Percentiles rank a stretch among this genome's conserved stretches.
Evolutionary conservation across 2,113 vertebrate genomes (phyloP).

Genomic region (Pteronura brasiliensis): DNA sequence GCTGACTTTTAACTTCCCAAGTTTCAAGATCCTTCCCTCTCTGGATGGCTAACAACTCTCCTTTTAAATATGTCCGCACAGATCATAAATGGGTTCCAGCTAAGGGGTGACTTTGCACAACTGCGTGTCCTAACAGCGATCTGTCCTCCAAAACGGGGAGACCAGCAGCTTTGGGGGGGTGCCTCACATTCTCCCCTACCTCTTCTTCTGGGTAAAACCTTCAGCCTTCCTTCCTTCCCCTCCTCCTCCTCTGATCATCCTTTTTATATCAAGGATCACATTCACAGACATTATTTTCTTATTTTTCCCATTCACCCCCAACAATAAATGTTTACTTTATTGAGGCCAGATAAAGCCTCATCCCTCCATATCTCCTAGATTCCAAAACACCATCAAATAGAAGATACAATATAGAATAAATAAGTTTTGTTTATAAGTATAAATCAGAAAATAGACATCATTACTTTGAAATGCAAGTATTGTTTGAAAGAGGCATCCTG

Average conservation of each 20-base stretch:
- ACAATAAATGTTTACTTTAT: not conserved
- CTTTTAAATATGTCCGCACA: not conserved
- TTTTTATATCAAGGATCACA: not conserved
- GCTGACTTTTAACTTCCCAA: not conserved
- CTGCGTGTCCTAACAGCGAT: not conserved
- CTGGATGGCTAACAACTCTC: not conserved
- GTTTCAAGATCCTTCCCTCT: not conserved
- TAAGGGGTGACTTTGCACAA: too few species aligned
- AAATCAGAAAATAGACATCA: not conserved
- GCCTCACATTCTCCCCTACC: too few species aligned
- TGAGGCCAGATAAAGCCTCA: not conserved
- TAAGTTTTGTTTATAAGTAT: not conserved
- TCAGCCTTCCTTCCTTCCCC: not conserved
- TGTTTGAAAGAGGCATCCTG: not conserved
- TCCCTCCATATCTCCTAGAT: not conserved
- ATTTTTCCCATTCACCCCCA: not conserved
- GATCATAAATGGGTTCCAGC: not conserved
- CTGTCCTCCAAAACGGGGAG: fast-evolving
- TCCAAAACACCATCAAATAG: not conserved
- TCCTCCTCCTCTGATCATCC: not conserved
- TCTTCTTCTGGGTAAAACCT: not conserved
- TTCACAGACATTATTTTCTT: not conserved
- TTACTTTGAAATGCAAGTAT: not conserved
- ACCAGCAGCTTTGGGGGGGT: not conserved
- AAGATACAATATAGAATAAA: not conserved